These are phyloP conservation scores for Priocnemis perturbator DNA, from an alignment of 2,888 invertebrate species.

Conservation along the genomic window DNA sequence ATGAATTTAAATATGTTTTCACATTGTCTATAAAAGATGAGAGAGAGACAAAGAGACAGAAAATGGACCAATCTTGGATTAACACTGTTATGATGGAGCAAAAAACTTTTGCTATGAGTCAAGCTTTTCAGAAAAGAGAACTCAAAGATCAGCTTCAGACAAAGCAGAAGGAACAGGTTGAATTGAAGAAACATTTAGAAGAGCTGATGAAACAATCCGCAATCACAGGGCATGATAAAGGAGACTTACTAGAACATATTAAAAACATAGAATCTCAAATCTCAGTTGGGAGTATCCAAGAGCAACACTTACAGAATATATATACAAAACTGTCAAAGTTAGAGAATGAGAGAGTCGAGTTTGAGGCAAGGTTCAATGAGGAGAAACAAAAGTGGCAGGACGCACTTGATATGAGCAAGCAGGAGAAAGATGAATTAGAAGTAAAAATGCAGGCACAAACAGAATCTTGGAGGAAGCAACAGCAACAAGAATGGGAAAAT, in stretches of 20 bases:
- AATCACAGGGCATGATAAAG: conserved; percentile 76
- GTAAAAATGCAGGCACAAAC: conserved; percentile 76
- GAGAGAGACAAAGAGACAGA: conserved; percentile 48
- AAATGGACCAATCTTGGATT: conserved; percentile 50
- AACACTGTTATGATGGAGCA: conserved; percentile 59
- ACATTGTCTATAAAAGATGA: conserved; percentile 43
- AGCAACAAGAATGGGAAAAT: conserved; percentile 71
- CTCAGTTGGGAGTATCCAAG: conserved; percentile 68
- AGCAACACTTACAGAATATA: conserved; percentile 75
- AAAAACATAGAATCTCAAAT: conserved; percentile 75
- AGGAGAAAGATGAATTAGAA: conserved; percentile 76
- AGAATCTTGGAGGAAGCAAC: conserved; percentile 75
- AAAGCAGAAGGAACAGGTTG: conserved; percentile 76
- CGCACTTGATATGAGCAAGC: conserved; percentile 72
- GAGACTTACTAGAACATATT: conserved; percentile 77
- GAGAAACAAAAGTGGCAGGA: conserved; percentile 78
- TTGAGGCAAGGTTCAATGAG: conserved; percentile 75
- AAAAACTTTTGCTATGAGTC: conserved; percentile 61
- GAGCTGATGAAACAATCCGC: conserved; percentile 75
- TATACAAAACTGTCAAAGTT: conserved; percentile 76
- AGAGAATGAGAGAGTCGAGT: conserved; percentile 76
- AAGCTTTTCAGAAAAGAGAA: conserved; percentile 69
- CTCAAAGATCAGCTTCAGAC: conserved; percentile 75
- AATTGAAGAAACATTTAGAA: conserved; percentile 75
- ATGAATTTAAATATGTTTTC: conserved; percentile 61